Evolutionary conservation across 2,113 vertebrate genomes (phyloP), one percentile per base, ranked within the genome.

Genomic region (Lophochroa leadbeateri): DNA sequence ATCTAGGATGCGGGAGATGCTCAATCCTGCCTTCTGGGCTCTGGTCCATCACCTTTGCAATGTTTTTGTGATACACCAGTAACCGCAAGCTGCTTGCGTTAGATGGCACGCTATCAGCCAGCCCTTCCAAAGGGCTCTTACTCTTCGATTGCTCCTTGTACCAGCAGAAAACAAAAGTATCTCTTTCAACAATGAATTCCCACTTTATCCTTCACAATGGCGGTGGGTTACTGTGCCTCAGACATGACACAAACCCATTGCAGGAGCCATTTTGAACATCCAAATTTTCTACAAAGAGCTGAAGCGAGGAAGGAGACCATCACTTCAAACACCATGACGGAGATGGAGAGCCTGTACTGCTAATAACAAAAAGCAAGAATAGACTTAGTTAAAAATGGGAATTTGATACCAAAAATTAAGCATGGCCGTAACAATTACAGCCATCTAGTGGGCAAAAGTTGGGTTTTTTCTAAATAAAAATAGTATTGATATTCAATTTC

Each of bases 361-460:
- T 39, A 55, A 21, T 12, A 72, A 57, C 35, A 52, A 35, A 86
- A 79, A 65, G 24, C 19, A 60, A 67, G 28, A 50, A 60, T 0
- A 24, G 25, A 19, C 41, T 39, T 49, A 43, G 31, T 82, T 71
- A 41, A 91, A 61, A n/a, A 43, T 52, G 39, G 47, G 29, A 76
- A 92, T 65, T 64, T 64, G 44, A 79, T 79, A 41, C 17, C 69
- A 65, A 94, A 92, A 94, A 82, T 76, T 79, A 82, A 87, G 37
- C 17, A 29, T 13, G 74, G 65, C 41, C 37, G 4, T 63, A 85
- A 94, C 53, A 94, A 92, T 96, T 92, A 57, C 94, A 97, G 88
- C 94, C 81, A 93, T 84, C 96, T 95, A 95, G 94, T 93, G 95
- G 96, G 90, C 69, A 94, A 79, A 87, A 28, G 14, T 19, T 39